phyloP scores from a whole-genome alignment of 1,140 invertebrate genomes.

The Elymnias hypermnestra region DNA sequence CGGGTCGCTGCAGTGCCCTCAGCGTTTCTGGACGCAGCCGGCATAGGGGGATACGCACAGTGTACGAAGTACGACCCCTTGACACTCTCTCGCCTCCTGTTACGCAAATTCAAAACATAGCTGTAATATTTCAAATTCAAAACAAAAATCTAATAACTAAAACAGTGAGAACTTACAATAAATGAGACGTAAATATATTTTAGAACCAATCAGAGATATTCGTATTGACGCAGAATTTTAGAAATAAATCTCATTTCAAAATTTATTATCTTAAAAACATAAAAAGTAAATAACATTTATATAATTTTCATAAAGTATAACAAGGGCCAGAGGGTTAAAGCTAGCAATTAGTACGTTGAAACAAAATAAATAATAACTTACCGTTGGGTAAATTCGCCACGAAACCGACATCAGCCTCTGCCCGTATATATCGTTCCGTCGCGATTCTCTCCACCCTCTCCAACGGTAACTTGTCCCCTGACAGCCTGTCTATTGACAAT shows the following conservation, averaged over 20 bases:
- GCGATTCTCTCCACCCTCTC: constrained; percentile 35
- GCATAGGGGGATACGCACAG: constrained; percentile 42
- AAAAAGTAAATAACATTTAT: constrained; percentile 3
- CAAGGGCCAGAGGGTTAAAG: too few relatives aligned
- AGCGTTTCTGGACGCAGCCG: constrained; percentile 45
- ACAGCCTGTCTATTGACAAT: constrained; percentile 30
- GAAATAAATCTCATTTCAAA: not conserved
- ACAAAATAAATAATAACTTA: constrained; percentile 23
- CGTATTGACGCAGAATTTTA: not conserved
- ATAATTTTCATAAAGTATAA: too few relatives aligned
- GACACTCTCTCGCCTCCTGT: constrained; percentile 23
- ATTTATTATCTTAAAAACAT: not conserved
- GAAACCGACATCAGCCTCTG: constrained; percentile 64
- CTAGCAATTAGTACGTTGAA: not conserved
- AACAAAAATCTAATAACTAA: too few relatives aligned
- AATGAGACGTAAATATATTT: too few relatives aligned
- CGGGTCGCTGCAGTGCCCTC: constrained; percentile 36
- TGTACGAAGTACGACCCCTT: constrained; percentile 20
- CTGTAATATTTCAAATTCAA: not conserved
- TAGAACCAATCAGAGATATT: too few relatives aligned
- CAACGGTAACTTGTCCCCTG: constrained; percentile 34
- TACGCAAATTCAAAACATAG: too few relatives aligned
- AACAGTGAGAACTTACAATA: too few relatives aligned
- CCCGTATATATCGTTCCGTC: constrained; percentile 43
- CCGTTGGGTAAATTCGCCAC: constrained; percentile 50